phyloP scores from a whole-genome alignment of 2,797 vertebrate species.

The Garrulus glandarius region DNA sequence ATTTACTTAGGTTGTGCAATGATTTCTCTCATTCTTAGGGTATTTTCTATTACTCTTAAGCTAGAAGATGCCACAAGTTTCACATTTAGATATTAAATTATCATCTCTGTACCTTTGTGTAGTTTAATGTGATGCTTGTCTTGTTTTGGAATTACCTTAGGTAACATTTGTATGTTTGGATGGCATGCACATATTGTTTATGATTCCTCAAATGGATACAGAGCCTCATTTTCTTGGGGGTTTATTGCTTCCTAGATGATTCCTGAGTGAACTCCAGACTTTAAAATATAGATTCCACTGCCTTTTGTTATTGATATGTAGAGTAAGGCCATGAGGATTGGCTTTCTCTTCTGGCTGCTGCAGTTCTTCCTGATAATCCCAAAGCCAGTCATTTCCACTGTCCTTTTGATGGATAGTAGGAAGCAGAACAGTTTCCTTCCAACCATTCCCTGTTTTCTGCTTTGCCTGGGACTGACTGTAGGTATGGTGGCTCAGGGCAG shows the following conservation, averaged over 20 bases:
- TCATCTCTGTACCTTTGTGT: background rate
- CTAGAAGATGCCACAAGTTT: background rate
- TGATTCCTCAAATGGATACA: background rate
- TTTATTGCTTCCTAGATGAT: background rate
- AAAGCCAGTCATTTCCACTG: background rate
- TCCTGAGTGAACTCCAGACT: background rate
- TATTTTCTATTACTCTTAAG: background rate
- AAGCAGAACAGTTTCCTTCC: background rate
- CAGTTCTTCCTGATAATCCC: background rate
- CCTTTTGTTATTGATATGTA: background rate
- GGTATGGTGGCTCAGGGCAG: background rate
- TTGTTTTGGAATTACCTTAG: background rate
- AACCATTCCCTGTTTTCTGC: background rate
- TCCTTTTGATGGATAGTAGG: background rate
- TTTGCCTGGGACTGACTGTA: fast-evolving
- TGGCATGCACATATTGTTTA: background rate
- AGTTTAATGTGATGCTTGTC: background rate
- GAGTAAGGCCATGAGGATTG: background rate
- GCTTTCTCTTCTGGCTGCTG: background rate
- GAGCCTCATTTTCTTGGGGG: background rate
- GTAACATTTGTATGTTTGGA: background rate
- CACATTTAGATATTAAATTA: background rate
- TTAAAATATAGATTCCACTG: background rate
- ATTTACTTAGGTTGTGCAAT: background rate
- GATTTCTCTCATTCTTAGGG: background rate